These are phyloP conservation scores for Charaxes varanes DNA, from an alignment of 1,140 invertebrate genomes.

Conservation along the genomic window DNA sequence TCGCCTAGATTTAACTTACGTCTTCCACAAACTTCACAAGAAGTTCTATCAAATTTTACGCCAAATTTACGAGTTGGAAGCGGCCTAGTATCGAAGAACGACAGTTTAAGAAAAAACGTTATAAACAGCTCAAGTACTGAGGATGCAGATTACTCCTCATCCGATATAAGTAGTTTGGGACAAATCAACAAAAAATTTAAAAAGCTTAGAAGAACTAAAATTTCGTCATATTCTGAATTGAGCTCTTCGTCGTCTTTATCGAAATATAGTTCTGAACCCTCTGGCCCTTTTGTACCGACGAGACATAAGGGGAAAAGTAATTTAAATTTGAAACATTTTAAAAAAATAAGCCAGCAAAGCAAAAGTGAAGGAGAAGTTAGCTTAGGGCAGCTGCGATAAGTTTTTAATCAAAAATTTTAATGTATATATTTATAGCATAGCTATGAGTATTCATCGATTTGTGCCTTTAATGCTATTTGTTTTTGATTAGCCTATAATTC, in stretches of 20 bases:
- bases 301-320: constrained; percentile 60
- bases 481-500: no score
- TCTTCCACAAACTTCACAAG: constrained; percentile 43
- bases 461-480: no score
- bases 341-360: constrained; percentile 28
- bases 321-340: constrained; percentile 30
- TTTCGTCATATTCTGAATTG: constrained; percentile 42
- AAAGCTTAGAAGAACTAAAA: constrained; percentile 26
- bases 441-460: no score
- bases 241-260: constrained; percentile 37
- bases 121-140: constrained; percentile 44
- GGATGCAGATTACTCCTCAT: constrained; percentile 49
- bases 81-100: constrained; percentile 10
- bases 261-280: constrained; percentile 33
- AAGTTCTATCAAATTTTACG: constrained; percentile 42
- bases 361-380: constrained; percentile 66
- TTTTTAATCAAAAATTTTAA: not conserved
- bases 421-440: no score
- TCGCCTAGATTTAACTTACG: constrained; percentile 62
- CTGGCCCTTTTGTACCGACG: constrained; percentile 35
- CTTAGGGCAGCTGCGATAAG: constrained; percentile 24
- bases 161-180: constrained; percentile 63
- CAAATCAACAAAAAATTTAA: constrained; percentile 46
- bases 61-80: constrained; percentile 16
- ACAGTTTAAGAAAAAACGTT: constrained; percentile 18